Percentiles rank a stretch among this genome's conserved stretches.
These are phyloP conservation scores for Hepsetus odoe DNA, from an alignment of 2,113 vertebrate species.

Conservation along the genomic window DNA sequence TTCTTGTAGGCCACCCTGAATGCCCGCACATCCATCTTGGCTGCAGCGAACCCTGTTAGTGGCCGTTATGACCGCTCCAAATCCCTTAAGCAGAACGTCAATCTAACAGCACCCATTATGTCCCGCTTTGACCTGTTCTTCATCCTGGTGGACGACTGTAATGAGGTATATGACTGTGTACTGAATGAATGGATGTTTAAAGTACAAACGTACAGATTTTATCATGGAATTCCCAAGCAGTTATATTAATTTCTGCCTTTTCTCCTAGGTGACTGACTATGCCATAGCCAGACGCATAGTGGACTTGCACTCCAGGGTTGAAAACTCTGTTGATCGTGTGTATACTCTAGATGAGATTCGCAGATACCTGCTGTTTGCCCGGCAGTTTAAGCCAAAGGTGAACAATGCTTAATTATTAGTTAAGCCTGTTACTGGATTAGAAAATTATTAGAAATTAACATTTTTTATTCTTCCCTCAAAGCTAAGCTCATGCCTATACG, in stretches of 20 bases:
- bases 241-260: background rate
- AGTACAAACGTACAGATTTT: background rate
- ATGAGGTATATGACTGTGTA: constrained; percentile 82
- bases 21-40: constrained; percentile 96
- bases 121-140: constrained; percentile 99
- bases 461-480: background rate
- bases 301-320: constrained; percentile 91
- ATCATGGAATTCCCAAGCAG: background rate
- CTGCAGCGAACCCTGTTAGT: constrained; percentile 91
- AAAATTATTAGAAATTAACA: background rate
- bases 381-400: constrained; percentile 99
- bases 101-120: constrained; percentile 95
- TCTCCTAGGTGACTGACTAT: constrained; percentile 90
- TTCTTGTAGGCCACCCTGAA: constrained; percentile 91
- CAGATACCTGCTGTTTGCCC: constrained; percentile 93
- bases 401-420: constrained; percentile 14
- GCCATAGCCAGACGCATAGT: constrained; percentile 97
- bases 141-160: constrained; percentile 97
- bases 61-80: constrained; percentile 96
- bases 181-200: background rate
- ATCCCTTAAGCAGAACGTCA: constrained; percentile 97
- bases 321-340: constrained; percentile 90
- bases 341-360: constrained; percentile 95
- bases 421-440: too few species aligned
- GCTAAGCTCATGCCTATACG: background rate